phyloP scores from a whole-genome alignment of 2,888 invertebrate genomes.

The Heliconius aoede region DNA sequence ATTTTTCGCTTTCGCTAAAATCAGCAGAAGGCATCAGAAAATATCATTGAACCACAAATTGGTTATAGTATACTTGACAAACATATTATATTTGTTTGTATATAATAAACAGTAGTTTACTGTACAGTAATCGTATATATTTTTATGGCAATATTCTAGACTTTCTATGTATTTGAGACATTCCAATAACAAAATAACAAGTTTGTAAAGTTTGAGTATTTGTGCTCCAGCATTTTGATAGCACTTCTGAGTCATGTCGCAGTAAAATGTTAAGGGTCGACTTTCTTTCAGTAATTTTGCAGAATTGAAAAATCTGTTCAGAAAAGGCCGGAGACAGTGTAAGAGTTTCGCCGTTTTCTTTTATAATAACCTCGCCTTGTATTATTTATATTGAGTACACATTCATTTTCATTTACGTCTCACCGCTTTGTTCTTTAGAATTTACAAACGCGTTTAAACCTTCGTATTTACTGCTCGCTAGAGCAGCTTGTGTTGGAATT shows the following conservation, averaged over 20 bases:
- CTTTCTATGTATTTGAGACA: background rate
- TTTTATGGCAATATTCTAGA: background rate
- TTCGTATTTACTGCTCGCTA: slow-evolving; percentile 25
- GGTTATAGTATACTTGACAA: background rate
- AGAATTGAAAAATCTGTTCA: slow-evolving; percentile 35
- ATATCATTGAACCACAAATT: background rate
- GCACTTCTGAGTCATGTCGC: slow-evolving; percentile 39
- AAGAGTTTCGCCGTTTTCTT: slow-evolving; percentile 29
- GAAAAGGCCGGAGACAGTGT: slow-evolving; percentile 29
- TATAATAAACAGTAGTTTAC: background rate
- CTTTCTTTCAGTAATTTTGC: slow-evolving; percentile 38
- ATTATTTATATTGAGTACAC: slow-evolving; percentile 38
- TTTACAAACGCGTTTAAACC: slow-evolving; percentile 29
- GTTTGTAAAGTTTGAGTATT: slow-evolving; percentile 21
- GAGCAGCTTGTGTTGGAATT: slow-evolving; percentile 28
- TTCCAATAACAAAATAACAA: background rate
- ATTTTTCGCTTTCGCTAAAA: too few species aligned
- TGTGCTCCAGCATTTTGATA: slow-evolving; percentile 33
- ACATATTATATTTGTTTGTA: background rate
- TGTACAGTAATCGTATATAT: too few species aligned
- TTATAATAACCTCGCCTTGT: slow-evolving; percentile 31
- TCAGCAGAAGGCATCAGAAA: background rate
- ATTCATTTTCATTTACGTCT: slow-evolving; percentile 32
- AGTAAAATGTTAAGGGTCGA: slow-evolving; percentile 40
- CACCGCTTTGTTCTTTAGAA: slow-evolving; percentile 30